Percentiles rank a stretch among this genome's conserved stretches.
These are phyloP conservation scores for Bos indicus DNA, from an alignment of 2,113 vertebrate species.

Conservation along the genomic window DNA sequence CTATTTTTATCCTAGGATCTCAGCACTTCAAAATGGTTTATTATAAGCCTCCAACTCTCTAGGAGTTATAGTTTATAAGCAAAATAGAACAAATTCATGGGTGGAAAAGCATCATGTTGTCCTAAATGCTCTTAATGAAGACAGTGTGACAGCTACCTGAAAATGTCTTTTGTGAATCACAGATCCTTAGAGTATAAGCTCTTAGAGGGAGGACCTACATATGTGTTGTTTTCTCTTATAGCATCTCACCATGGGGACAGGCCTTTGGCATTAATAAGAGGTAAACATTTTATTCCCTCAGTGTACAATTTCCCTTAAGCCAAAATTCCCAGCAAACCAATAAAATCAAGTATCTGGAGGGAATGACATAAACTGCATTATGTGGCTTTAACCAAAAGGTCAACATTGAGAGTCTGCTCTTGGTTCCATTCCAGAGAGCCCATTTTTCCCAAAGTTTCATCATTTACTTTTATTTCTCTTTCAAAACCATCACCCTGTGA, in stretches of 20 bases:
- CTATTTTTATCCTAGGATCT: background rate
- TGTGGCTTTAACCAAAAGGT: slow-evolving; percentile 53
- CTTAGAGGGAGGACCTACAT: background rate
- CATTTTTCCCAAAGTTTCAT: slow-evolving; percentile 45
- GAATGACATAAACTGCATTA: slow-evolving; percentile 35
- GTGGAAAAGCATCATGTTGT: background rate
- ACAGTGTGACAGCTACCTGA: background rate
- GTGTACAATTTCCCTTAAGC: slow-evolving; percentile 42
- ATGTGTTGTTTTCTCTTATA: background rate
- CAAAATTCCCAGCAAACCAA: slow-evolving; percentile 63
- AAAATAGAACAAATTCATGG: background rate
- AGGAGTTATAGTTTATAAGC: background rate
- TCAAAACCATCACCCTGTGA: slow-evolving; percentile 18
- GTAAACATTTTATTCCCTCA: slow-evolving; percentile 8
- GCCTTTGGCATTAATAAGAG: slow-evolving; percentile 15
- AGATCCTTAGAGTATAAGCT: background rate
- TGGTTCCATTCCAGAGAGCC: slow-evolving; percentile 51
- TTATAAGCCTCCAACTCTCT: background rate
- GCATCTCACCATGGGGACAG: background rate
- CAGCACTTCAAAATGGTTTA: background rate
- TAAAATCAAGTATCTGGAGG: slow-evolving; percentile 38
- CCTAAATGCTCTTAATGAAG: background rate
- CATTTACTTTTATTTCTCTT: slow-evolving; percentile 56
- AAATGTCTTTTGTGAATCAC: background rate
- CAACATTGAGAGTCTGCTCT: background rate